Conservation (phyloP, 2,113 vertebrate species). For the Cynocephalus volans region DNA sequence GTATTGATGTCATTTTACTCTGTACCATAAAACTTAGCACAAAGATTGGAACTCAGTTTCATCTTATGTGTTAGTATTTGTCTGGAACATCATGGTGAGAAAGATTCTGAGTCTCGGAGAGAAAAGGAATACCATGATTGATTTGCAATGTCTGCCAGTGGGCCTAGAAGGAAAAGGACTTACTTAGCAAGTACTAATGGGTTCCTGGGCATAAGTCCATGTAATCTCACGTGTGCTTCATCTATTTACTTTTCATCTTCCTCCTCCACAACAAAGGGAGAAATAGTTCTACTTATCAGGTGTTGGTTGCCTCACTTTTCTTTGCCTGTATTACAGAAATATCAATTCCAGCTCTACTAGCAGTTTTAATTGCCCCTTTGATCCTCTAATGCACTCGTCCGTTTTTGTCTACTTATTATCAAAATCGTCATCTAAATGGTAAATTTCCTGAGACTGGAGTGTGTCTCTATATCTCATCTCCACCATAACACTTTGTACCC, state of each 20-base stretch:
- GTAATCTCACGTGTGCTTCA: background rate
- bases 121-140: background rate
- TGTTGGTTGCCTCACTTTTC: background rate
- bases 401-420: background rate
- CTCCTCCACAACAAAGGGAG: background rate
- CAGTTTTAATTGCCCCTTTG: background rate
- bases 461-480: background rate
- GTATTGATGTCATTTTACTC: background rate
- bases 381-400: background rate
- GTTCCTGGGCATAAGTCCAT: background rate
- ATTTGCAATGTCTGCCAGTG: background rate
- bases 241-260: background rate
- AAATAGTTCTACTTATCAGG: background rate
- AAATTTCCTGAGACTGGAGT: background rate
- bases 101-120: background rate
- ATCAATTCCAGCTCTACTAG: background rate
- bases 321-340: background rate
- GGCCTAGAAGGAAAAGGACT: background rate
- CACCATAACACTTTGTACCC: background rate
- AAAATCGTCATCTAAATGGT: background rate
- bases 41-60: background rate
- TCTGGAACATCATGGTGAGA: background rate
- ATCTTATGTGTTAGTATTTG: background rate
- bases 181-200: background rate
- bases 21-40: background rate